Conservation (phyloP, 2,113 vertebrate genomes). For the Sylvilagus bachmani region DNA sequence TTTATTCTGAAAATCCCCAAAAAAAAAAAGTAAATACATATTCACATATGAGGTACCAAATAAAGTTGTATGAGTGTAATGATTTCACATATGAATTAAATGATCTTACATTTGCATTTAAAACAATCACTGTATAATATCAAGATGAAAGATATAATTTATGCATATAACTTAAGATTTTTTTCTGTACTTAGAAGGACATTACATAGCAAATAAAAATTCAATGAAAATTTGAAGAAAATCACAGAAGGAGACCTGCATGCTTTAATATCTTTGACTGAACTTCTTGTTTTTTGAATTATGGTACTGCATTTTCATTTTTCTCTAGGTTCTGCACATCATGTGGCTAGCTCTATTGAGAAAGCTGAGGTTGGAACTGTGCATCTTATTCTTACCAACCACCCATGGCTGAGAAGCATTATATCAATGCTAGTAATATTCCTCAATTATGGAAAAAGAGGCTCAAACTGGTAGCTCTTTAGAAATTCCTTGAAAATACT, state of each 20-base stretch:
- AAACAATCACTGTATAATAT: background rate
- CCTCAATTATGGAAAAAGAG: background rate
- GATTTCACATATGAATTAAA: background rate
- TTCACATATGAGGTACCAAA: background rate
- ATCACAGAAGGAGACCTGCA: background rate
- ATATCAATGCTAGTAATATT: background rate
- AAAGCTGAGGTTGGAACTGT: background rate
- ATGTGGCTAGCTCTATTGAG: background rate
- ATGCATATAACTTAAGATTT: background rate
- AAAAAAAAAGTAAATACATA: background rate
- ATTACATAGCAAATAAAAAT: conserved; percentile 30
- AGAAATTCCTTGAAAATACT: background rate
- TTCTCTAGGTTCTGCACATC: background rate
- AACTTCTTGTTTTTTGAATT: background rate
- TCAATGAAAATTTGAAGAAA: background rate
- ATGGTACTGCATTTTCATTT: background rate
- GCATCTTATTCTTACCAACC: background rate
- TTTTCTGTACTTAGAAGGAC: conserved; percentile 6
- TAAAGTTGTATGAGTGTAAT: background rate
- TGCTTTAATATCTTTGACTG: background rate
- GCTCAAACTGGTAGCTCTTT: background rate
- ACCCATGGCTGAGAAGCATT: background rate
- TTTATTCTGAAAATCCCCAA: conserved; percentile 25
- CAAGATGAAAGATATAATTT: conserved; percentile 4
- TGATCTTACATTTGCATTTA: conserved; percentile 21